Conservation (phyloP, 2,113 vertebrate genomes). For the Eulemur rufifrons region DNA sequence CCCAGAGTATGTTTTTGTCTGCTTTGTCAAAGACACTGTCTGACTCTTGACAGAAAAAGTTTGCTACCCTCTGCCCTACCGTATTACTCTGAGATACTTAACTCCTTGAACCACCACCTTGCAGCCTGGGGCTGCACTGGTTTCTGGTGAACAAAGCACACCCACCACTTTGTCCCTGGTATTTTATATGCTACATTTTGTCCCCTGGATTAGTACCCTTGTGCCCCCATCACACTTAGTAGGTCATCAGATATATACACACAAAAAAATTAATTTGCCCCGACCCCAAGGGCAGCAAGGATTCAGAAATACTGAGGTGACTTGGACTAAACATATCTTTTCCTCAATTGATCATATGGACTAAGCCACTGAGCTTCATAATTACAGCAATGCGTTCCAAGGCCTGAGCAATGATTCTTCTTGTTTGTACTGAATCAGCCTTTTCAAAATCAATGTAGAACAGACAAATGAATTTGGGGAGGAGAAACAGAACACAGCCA, state of each 20-base stretch:
- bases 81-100: neutral
- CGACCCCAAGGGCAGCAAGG: neutral
- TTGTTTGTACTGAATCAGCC: neutral
- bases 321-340: neutral
- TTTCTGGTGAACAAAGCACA: neutral
- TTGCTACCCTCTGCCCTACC: too few relatives aligned
- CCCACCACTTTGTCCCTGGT: neutral
- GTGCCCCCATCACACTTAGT: neutral
- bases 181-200: neutral
- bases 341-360: neutral
- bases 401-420: neutral
- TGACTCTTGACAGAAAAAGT: neutral
- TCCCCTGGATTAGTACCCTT: neutral
- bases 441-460: conserved; percentile 29
- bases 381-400: neutral
- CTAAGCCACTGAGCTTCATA: neutral
- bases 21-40: neutral
- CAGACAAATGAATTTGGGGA: neutral
- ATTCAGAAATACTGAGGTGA: neutral
- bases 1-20: too few relatives aligned
- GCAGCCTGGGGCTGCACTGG: neutral
- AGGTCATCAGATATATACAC: neutral
- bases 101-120: neutral
- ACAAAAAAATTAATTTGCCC: neutral
- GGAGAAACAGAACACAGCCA: neutral